A percentile compares a stretch with the other conserved stretches of the same genome.
Conservation (phyloP, 2,797 vertebrate genomes). For the Acanthurus tractus region DNA sequence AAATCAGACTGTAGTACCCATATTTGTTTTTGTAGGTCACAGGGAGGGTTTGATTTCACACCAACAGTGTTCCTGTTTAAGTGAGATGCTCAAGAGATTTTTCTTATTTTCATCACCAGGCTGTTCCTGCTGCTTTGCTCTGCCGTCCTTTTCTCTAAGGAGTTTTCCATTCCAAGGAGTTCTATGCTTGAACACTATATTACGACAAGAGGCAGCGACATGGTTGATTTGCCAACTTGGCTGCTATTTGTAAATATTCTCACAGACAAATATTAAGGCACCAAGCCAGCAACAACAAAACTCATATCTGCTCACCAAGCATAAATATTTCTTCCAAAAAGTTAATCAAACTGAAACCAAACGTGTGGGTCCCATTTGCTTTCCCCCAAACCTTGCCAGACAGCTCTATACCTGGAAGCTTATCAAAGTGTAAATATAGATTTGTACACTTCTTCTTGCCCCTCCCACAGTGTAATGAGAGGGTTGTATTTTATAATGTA, state of each 20-base stretch:
- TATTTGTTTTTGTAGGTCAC: constrained; percentile 9
- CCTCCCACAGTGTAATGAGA: not conserved
- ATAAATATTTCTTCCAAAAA: constrained; percentile 37
- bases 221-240: constrained; percentile 45
- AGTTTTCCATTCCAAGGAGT: constrained; percentile 14
- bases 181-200: constrained; percentile 19
- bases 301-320: constrained; percentile 30
- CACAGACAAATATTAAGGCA: constrained; percentile 39
- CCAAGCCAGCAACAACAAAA: constrained; percentile 48
- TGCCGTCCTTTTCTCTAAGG: constrained; percentile 15
- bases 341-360: constrained; percentile 32
- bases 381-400: constrained; percentile 19
- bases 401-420: constrained; percentile 12
- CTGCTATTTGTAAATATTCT: constrained; percentile 43
- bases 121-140: constrained; percentile 9
- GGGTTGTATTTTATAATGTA: not conserved
- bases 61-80: constrained; percentile 3
- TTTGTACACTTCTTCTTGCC: not conserved
- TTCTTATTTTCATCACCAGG: constrained; percentile 5
- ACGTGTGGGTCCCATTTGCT: constrained; percentile 20
- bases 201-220: constrained; percentile 28
- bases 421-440: constrained; percentile 20
- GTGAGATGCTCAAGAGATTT: not conserved
- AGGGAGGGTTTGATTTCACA: constrained; percentile 20
- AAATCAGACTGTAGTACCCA: not conserved